Evolutionary conservation across 23 tunicate species (phyloP).

Genomic region (Ciona savignyi): DNA sequence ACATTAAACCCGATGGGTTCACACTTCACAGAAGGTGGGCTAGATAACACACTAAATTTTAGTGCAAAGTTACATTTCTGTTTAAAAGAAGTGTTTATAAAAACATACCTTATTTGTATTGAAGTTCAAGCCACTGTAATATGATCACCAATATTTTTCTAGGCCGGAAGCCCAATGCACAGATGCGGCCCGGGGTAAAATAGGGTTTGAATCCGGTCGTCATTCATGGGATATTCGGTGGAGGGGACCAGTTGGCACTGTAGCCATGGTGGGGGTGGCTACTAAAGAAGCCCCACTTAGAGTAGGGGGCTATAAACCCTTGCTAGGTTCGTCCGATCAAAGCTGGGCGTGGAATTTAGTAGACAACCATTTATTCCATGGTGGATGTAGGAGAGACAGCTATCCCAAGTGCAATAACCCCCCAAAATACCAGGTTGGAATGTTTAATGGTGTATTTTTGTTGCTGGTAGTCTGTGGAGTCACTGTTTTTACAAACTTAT

Average conservation of each 20-base stretch:
- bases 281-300: slow-evolving; percentile 64
- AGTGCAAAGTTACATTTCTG: no score
- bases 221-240: slow-evolving; percentile 77
- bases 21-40: slow-evolving; percentile 60
- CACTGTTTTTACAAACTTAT: no score
- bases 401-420: slow-evolving; percentile 77
- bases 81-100: no score
- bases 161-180: slow-evolving; percentile 86
- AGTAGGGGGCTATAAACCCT: slow-evolving; percentile 51
- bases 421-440: slow-evolving; percentile 52
- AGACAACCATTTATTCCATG: slow-evolving; percentile 65
- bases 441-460: background rate
- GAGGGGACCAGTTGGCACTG: slow-evolving; percentile 77
- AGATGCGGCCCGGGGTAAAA: slow-evolving; percentile 62
- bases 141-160: background rate
- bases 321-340: slow-evolving; percentile 58
- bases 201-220: slow-evolving; percentile 72
- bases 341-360: slow-evolving; percentile 93
- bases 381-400: slow-evolving; percentile 30
- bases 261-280: slow-evolving; percentile 81
- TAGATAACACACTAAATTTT: no score
- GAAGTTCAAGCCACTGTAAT: background rate
- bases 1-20: slow-evolving; percentile 56
- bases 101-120: no score
- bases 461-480: background rate